Base-by-base conservation (phyloP, 2,113 vertebrate genomes). In the Nicator chloris region DNA sequence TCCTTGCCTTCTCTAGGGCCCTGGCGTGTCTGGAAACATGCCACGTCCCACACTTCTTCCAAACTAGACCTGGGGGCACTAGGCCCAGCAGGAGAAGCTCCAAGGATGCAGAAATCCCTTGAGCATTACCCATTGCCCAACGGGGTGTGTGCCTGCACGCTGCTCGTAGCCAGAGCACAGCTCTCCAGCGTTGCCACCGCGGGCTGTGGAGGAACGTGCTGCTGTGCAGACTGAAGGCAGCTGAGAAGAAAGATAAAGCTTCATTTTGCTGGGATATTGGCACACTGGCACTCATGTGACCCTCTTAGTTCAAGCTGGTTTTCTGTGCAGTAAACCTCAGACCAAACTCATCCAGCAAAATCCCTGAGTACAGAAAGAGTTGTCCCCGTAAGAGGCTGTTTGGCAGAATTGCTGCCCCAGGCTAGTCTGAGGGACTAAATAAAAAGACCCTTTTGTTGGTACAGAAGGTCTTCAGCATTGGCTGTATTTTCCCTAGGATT, bases 111-210 rank as follows among this genome's bases (percentile, higher is more conserved):
- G 44, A 19, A 53, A 24, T 9, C 5, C n/a, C 69, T 33, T 10
- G 50, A 88, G 50, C 60, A 78, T 45, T 4, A 12, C 23, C 44
- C 51, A 1, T 1, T 39, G 22, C 30, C 47, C 59, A 15, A 0
- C 0, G 2, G n/a, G 27, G 40, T 27, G n/a, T 3, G 4, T 30
- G n/a, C 10, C 28, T n/a, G 22, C 1, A 2, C 15, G 56, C 65
- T 82, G 75, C 11, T 35, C 44, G n/a, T 3, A 11, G 50, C 7
- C 7, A 2, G 50, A 31, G 42, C 37, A 23, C 4, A 4, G 39
- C n/a, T 63, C 13, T n/a, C 30, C 72, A 35, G 28, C 26, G 26
- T 2, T 26, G 14, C 65, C 31, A 15, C 15, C 3, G 2, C 28
- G n/a, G 20, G 21, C 31, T 28, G 42, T 0, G 4, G 31, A 35